Conservation (phyloP, 1,140 invertebrate genomes). For the Drosophila mojavensis region DNA sequence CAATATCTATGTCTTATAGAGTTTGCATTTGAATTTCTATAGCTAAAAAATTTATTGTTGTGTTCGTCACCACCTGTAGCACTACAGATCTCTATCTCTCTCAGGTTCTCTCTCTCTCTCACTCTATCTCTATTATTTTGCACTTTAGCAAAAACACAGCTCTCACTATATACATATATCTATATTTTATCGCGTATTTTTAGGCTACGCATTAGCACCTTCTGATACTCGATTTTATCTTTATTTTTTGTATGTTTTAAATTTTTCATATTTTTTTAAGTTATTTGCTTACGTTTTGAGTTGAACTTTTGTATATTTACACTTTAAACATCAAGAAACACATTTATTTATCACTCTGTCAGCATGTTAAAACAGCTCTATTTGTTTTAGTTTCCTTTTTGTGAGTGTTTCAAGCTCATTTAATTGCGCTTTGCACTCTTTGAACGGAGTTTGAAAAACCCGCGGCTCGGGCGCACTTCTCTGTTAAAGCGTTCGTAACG, state of each 20-base stretch:
- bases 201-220: slow-evolving; percentile 45
- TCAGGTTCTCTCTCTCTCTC: neutral
- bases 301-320: slow-evolving; percentile 4
- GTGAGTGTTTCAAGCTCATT: slow-evolving; percentile 4
- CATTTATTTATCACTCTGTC: slow-evolving; percentile 52
- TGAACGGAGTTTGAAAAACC: slow-evolving; percentile 18
- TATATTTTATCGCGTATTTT: slow-evolving; percentile 11
- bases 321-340: neutral
- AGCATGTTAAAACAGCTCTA: slow-evolving; percentile 40
- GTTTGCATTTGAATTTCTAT: slow-evolving; percentile 49
- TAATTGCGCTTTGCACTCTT: slow-evolving; percentile 20
- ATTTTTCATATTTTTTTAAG: slow-evolving; percentile 7
- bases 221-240: slow-evolving; percentile 37
- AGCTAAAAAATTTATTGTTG: slow-evolving; percentile 43
- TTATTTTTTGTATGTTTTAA: slow-evolving; percentile 1
- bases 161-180: slow-evolving; percentile 5
- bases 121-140: slow-evolving; percentile 17
- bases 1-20: slow-evolving; percentile 17
- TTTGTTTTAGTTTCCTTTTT: slow-evolving; percentile 11
- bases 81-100: neutral
- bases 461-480: slow-evolving; percentile 7
- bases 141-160: slow-evolving; percentile 7
- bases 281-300: slow-evolving; percentile 62
- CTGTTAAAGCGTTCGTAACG: slow-evolving; percentile 12
- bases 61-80: slow-evolving; percentile 65